These are phyloP conservation scores for Babyrousa celebensis DNA, from an alignment of 2,797 vertebrate genomes.

Conservation along the genomic window DNA sequence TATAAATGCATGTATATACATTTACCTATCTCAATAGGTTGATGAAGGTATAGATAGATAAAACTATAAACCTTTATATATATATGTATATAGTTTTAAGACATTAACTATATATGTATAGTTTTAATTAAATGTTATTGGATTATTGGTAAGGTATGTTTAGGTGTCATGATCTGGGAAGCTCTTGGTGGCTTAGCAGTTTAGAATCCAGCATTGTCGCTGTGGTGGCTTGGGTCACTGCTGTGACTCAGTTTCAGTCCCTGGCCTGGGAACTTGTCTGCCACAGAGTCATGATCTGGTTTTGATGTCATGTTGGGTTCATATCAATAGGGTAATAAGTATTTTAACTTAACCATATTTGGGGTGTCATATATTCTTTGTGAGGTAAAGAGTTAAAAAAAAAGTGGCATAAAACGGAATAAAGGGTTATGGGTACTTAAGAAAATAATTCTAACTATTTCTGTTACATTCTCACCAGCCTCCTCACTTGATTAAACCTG, in stretches of 20 bases:
- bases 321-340: background rate
- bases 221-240: no score
- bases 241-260: no score
- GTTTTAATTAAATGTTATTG: background rate
- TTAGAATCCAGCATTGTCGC: no score
- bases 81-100: background rate
- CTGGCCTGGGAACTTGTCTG: no score
- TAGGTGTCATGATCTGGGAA: background rate
- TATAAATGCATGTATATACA: background rate
- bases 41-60: background rate
- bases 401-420: background rate
- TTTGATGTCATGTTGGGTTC: background rate
- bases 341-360: conserved; percentile 4
- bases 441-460: background rate
- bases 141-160: background rate
- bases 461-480: background rate
- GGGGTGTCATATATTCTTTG: background rate
- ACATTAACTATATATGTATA: background rate
- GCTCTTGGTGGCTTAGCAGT: no score
- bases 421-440: background rate
- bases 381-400: background rate
- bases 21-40: background rate
- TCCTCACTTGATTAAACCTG: background rate
- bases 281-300: no score
- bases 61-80: background rate